Evolutionary conservation across 2,797 vertebrate species (phyloP), one percentile per base, ranked within the genome.

Genomic region (Pangasius mekongensis): DNA sequence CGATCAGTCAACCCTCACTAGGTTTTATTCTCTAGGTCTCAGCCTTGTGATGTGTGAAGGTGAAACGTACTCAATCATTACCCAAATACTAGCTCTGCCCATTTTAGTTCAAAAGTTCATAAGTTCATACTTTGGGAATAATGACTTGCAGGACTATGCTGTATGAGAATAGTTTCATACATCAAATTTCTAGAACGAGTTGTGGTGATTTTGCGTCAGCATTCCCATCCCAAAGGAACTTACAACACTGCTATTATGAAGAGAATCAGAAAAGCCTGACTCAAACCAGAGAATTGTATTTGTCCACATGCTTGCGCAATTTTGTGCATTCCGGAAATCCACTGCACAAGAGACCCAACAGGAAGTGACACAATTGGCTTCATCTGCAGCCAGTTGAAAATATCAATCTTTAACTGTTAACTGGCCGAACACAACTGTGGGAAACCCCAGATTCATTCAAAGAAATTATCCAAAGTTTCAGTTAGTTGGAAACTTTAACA

Each of bases 371-470:
- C 9, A 3, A 24, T 22, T n/a, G 49, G n/a, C 14, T 20, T 54
- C 77, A 81, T 81, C 20, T 81, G 22, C 54, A 39, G 78, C 30
- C 33, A 81, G 27, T 5, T 39, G 78, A 81, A 81, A 81, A 36
- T 81, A 81, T 58, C 33, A 81, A 18, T 58, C 54, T 60, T 18
- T 33, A 56, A 33, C 1, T 4, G 14, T 24, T 81, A 36, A 27
- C 7, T 78, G 76, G n/a, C n/a, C 9, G 18, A 27, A 78, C n/a
- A 78, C 6, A 78, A 30, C 54, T 27, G 33, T 27, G 33, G 49
- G 33, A 60, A 81, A 27, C 9, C 20, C 77, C 54, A 14, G 30
- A 60, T 81, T 60, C 33, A 39, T 83, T 83, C 62, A 83, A 5
- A 83, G 27, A 49, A 5, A 47, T n/a, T n/a, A 83, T 47, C 5